Conservation (phyloP, 2,113 vertebrate species). For the Tympanuchus pallidicinctus region DNA sequence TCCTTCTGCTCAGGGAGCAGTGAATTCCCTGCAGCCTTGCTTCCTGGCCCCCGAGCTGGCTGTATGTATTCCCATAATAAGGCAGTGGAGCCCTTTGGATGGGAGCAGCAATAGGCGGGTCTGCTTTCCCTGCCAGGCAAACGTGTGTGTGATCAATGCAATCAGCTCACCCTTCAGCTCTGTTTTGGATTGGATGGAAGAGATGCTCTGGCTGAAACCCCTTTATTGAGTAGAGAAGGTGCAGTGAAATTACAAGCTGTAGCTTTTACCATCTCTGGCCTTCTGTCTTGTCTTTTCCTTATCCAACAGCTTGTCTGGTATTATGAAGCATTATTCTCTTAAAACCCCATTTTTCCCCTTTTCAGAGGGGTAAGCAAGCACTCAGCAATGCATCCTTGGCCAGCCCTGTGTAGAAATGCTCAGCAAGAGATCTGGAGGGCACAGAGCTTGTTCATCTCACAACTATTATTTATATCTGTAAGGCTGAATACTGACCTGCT, state of each 20-base stretch:
- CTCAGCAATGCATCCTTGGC: background rate
- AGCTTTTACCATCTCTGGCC: constrained; percentile 41
- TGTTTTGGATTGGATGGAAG: constrained; percentile 46
- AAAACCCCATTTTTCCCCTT: constrained; percentile 24
- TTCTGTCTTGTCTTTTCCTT: constrained; percentile 38
- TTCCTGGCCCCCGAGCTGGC: constrained; percentile 24
- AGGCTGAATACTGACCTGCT: background rate
- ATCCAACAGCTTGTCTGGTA: background rate
- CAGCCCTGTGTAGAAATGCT: background rate
- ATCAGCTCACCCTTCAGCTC: constrained; percentile 54
- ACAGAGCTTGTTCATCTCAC: background rate
- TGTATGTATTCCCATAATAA: constrained; percentile 41
- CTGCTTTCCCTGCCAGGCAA: constrained; percentile 41
- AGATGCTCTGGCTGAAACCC: constrained; percentile 54
- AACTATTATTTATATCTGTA: background rate
- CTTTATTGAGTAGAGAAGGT: constrained; percentile 56
- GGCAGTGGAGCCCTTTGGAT: constrained; percentile 20
- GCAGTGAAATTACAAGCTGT: constrained; percentile 45
- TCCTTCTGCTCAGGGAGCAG: background rate
- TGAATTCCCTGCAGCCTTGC: background rate
- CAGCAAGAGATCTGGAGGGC: background rate
- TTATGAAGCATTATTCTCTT: constrained; percentile 32
- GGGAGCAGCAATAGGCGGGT: constrained; percentile 12
- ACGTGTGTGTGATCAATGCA: constrained; percentile 18
- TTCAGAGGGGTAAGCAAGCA: background rate